Base-by-base conservation (phyloP, 1,140 invertebrate species). In the Tribolium madens region DNA sequence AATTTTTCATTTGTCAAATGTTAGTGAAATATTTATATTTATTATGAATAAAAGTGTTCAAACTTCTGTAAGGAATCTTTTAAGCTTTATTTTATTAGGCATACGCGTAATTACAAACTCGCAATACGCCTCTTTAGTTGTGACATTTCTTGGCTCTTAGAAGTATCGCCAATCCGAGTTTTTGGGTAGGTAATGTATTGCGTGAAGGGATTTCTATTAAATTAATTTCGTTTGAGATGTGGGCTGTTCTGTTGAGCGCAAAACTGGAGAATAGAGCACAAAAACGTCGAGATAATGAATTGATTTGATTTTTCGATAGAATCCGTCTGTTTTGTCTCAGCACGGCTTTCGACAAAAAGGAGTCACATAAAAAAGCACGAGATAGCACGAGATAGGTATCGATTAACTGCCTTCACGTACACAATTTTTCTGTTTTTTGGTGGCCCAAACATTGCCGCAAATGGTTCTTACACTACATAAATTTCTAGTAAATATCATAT, bases 261-360 rank as follows among this genome's bases (percentile, higher is more conserved):
- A 18, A 36, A 18, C 26, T 12, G 57, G n/a, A 33, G 14, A 64
- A 64, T 9, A n/a, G 21, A 18, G 57, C 21, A 33, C 21, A 64
- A 64, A 64, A 64, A 64, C 57, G 57, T 64, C 57, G 57, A 64
- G 57, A 64, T 64, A 64, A 64, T 64, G 57, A 64, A 64, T 64
- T 64, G 57, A 64, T 64, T 64, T 64, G 57, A 64, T 64, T 64
- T 64, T 64, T 64, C 57, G 57, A 64, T 64, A 64, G 57, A 33
- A 64, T 64, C 57, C 57, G 10, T 33, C 57, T 64, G 57, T 64
- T 64, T 64, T 64, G 57, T 64, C 57, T 64, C 57, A 64, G 57
- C 57, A 26, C 57, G 26, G 57, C 36, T 33, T 4, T 7, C 26
- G 3, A 5, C 12, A 18, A 64, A 57, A 57, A 64, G 57, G 36